Evolutionary conservation across 2,797 vertebrate genomes (phyloP).

Genomic region (Phoebastria nigripes): DNA sequence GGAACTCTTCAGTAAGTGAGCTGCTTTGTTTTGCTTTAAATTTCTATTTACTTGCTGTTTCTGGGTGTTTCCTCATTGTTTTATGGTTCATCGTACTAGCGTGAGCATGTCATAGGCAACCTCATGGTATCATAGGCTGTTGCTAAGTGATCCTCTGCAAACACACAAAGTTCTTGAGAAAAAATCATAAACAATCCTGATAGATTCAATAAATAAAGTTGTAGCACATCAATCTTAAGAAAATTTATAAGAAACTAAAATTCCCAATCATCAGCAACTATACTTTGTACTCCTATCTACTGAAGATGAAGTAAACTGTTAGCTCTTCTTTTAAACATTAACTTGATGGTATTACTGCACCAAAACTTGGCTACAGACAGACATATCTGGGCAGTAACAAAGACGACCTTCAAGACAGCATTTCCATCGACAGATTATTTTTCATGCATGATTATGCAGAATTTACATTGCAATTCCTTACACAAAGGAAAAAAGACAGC

Average conservation of each 20-base stretch:
- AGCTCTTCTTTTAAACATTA: slow-evolving; percentile 61
- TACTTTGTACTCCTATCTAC: slow-evolving; percentile 35
- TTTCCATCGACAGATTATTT: neutral
- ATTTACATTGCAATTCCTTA: neutral
- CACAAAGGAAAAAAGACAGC: neutral
- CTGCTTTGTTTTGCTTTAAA: neutral
- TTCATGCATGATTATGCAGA: neutral
- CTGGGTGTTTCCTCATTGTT: slow-evolving; percentile 17
- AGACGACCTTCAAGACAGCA: neutral
- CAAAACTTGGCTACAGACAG: neutral
- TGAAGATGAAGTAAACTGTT: slow-evolving; percentile 64
- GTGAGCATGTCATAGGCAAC: neutral
- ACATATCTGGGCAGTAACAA: neutral
- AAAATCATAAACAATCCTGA: slow-evolving; percentile 62
- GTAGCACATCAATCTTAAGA: slow-evolving; percentile 51
- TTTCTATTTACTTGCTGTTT: slow-evolving; percentile 14
- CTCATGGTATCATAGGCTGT: neutral
- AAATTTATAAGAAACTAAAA: slow-evolving; percentile 67
- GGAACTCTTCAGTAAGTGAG: neutral
- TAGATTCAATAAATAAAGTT: slow-evolving; percentile 68
- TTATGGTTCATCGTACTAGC: neutral
- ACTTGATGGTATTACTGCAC: neutral
- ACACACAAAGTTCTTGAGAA: slow-evolving; percentile 48
- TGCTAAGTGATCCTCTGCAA: slow-evolving; percentile 59
- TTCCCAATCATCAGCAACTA: slow-evolving; percentile 52